Evolutionary conservation across 2,113 vertebrate genomes (phyloP), one percentile per base, ranked within the genome.

Genomic region (Drymodes brunneopygia): DNA sequence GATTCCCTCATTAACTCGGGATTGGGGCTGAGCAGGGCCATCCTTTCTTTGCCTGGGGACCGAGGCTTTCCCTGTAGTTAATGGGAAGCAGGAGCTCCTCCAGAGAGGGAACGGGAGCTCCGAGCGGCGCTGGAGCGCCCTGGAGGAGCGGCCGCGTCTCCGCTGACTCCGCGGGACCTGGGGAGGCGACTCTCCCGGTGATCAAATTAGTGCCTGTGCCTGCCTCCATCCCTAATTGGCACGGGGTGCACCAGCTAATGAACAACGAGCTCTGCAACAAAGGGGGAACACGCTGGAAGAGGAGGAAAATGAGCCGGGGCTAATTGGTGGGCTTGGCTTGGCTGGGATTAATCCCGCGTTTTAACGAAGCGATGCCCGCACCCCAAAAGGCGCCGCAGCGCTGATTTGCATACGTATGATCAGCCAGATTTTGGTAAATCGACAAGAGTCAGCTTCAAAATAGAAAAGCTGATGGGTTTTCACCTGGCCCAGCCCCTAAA

Each of bases 151-250:
- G 51, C 47, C 1, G 2, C 0, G 48, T 86, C 96, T 80, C 94
- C 29, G 13, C 70, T 85, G 95, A 61, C 77, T 86, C 29, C 9
- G 7, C 15, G 0, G 56, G 70, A 48, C 4, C 85, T 58, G 9
- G 95, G 95, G 90, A 90, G 36, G 31, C 17, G 33, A 40, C 35
- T 72, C 95, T 87, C 84, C 2, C 3, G 87, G 4, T 60, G 78
- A 90, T 71, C 90, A 87, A 94, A 97, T 95, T 64, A 96, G 73
- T n/a, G 78, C 56, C 83, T 20, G 25, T 85, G 91, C 62, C 53
- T 77, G 62, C 71, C 83, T 81, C 35, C 0, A 22, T 93, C 75
- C 84, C 87, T 96, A 93, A 96, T 94, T 94, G 94, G 66, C 66
- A 71, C 36, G 25, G 35, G 91, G 81, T 53, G 54, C 12, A 25